These are phyloP conservation scores for Ptychoptera contaminata DNA, from an alignment of 2,888 invertebrate species.

Conservation along the genomic window DNA sequence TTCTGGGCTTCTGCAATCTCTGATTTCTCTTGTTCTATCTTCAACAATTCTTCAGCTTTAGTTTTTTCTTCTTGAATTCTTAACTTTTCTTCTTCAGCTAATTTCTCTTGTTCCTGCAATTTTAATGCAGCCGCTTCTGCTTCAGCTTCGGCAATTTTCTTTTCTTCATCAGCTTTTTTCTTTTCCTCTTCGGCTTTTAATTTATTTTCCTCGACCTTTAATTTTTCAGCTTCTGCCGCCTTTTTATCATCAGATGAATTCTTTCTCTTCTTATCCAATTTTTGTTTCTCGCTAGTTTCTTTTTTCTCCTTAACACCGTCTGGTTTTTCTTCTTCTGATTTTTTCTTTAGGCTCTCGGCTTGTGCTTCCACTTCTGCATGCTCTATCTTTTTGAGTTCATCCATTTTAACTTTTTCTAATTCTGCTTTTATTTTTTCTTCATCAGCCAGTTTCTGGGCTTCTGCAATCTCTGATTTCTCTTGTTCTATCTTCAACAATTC, in stretches of 20 bases:
- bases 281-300: neutral
- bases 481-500: no score
- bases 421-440: neutral
- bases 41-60: neutral
- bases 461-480: no score
- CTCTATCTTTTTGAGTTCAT: no score
- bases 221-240: neutral
- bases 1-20: constrained; percentile 8
- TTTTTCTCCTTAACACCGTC: neutral
- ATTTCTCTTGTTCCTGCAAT: no score
- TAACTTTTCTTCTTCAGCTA: neutral
- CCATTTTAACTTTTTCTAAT: no score
- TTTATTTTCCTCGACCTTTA: no score
- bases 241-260: neutral
- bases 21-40: no score
- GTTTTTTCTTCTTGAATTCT: neutral
- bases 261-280: no score
- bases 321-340: no score
- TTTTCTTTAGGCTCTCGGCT: no score
- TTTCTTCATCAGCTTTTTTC: neutral
- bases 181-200: no score
- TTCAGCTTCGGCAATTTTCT: neutral
- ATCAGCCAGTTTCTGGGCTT: no score
- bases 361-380: neutral
- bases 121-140: neutral